Evolutionary conservation across 2,113 vertebrate genomes (phyloP).

Genomic region (Xenotilapia flavipinnis): DNA sequence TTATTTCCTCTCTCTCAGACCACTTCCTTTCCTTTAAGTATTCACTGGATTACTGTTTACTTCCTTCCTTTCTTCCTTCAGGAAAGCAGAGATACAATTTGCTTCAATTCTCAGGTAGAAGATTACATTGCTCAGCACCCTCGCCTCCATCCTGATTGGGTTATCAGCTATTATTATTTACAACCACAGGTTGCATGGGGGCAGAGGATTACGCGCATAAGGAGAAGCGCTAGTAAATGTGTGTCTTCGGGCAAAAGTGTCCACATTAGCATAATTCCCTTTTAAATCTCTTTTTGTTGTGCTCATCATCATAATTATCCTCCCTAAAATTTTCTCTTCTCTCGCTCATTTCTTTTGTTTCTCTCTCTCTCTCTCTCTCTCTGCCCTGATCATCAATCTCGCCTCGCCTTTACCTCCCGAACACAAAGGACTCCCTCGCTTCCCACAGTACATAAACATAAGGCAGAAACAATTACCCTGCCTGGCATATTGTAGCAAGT

Average conservation of each 20-base stretch:
- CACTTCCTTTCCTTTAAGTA: not conserved
- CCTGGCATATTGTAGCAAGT: not conserved
- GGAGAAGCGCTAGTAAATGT: not conserved
- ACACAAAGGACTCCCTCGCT: not conserved
- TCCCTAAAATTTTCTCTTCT: not conserved
- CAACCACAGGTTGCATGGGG: constrained; percentile 20
- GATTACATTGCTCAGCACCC: constrained; percentile 14
- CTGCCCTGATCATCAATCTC: constrained; percentile 3
- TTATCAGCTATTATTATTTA: constrained; percentile 50
- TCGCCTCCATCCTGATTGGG: not conserved
- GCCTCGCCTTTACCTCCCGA: not conserved
- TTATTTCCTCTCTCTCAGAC: not conserved
- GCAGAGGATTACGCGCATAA: constrained; percentile 4
- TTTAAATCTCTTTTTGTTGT: constrained; percentile 20
- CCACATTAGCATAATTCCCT: constrained; percentile 22
- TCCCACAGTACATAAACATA: constrained; percentile 35
- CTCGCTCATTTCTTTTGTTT: not conserved
- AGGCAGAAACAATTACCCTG: constrained; percentile 40
- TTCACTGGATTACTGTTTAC: not conserved
- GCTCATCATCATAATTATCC: constrained; percentile 6
- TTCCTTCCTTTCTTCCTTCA: not conserved
- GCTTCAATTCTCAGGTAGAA: not conserved
- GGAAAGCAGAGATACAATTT: not conserved
- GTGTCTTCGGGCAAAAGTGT: not conserved
- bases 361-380: not conserved